A percentile compares a stretch with the other conserved stretches of the same genome.
Conservation (phyloP, 2,888 invertebrate genomes). For the Tanaodytes sp. region DNA sequence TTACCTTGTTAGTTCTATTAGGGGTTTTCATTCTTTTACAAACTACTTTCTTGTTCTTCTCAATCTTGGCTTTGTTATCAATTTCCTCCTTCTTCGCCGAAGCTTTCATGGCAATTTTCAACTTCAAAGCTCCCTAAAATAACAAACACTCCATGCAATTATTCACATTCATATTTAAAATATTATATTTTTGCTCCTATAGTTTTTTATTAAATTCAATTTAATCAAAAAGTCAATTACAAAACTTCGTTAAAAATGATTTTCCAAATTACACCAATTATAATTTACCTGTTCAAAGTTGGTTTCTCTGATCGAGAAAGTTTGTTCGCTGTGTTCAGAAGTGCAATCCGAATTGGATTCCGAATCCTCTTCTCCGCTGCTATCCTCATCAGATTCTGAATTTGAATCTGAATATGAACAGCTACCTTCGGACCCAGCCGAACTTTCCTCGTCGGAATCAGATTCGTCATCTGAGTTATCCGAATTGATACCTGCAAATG, state of each 20-base stretch:
- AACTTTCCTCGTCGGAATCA: conserved; percentile 73
- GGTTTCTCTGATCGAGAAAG: conserved; percentile 74
- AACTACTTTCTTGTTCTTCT: conserved; percentile 61
- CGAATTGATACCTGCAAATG: conserved; percentile 68
- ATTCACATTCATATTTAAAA: too few relatives aligned
- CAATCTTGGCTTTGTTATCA: conserved; percentile 66
- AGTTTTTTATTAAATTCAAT: too few relatives aligned
- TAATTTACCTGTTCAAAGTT: conserved; percentile 74
- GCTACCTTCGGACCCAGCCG: conserved; percentile 70
- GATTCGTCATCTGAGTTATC: conserved; percentile 73
- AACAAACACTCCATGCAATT: too few relatives aligned
- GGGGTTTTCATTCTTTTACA: conserved; percentile 64
- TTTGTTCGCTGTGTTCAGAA: conserved; percentile 73
- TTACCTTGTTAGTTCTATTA: conserved; percentile 65
- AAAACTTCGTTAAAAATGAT: too few relatives aligned
- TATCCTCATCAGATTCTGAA: conserved; percentile 71
- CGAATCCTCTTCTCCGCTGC: conserved; percentile 68
- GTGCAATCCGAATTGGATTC: conserved; percentile 74
- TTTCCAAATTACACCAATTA: too few relatives aligned
- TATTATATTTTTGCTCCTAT: too few relatives aligned
- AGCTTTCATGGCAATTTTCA: conserved; percentile 74
- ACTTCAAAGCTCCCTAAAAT: conserved; percentile 73
- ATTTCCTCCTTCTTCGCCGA: conserved; percentile 69
- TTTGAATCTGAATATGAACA: conserved; percentile 72
- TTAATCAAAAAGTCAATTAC: too few relatives aligned